Evolutionary conservation across 1,140 invertebrate species (phyloP).

Genomic region (Eriocheir sinensis): DNA sequence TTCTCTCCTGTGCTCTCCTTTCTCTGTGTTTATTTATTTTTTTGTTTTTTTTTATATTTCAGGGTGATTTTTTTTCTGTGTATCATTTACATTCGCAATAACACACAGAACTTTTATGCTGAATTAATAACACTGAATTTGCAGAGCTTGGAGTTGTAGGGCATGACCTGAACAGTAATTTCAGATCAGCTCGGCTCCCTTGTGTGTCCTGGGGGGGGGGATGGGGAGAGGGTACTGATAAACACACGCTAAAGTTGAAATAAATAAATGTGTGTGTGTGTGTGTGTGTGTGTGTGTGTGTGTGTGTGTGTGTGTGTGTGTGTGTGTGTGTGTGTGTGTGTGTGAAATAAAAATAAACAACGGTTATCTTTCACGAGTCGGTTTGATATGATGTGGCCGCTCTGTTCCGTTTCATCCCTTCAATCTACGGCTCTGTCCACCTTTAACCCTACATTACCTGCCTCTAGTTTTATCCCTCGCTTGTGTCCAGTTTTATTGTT

Average conservation of each 20-base stretch:
- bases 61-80: too few species aligned
- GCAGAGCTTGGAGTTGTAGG: neutral
- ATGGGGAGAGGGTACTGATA: neutral
- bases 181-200: too few species aligned
- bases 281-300: neutral
- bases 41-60: too few species aligned
- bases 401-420: too few species aligned
- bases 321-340: constrained; percentile 38
- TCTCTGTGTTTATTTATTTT: neutral
- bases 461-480: neutral
- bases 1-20: neutral
- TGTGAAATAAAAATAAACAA: neutral
- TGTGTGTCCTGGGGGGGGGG: too few species aligned
- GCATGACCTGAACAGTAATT: neutral
- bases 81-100: too few species aligned
- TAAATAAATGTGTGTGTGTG: neutral
- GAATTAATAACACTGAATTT: neutral
- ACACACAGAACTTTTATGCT: too few species aligned
- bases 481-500: too few species aligned
- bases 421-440: too few species aligned
- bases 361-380: too few species aligned
- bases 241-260: neutral
- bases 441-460: neutral
- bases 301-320: constrained; percentile 40
- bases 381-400: too few species aligned